Evolutionary conservation across 2,797 vertebrate species (phyloP), one percentile per base, ranked within the genome.

Genomic region (Neosilurus hyrtlii): DNA sequence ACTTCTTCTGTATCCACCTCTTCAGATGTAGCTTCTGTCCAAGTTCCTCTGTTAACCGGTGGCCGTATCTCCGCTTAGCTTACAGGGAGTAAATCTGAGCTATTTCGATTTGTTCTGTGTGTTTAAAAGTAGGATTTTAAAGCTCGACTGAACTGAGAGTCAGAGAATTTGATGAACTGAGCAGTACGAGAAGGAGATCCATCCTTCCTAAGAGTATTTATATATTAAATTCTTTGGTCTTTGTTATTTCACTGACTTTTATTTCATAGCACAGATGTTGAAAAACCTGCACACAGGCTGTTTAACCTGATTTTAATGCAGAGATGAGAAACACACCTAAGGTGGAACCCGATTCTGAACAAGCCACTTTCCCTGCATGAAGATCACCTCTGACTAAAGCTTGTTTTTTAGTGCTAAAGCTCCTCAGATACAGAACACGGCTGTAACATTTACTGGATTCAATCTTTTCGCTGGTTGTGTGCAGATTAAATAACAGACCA

Each of bases 1-100:
- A 63, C 37, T 61, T 81, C 54, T 83, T 35, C 56, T 74, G 63
- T 49, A 14, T 88, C 83, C 83, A 26, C 62, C n/a, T 80, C 72
- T 79, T 37, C 56, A 14, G 8, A 37, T 59, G 73, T 8, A n/a
- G 56, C 20, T 61, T 83, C 72, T 51, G 12, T 65, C 79, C 54
- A 70, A 63, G 11, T 61, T 6, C 61, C n/a, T 56, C 59, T 35
- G 43, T 80, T 77, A 80, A 78, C 79, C 68, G 49, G 35, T 30
- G 4, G 62, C 67, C 71, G 30, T 71, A 77, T 66, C 57, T 71
- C 51, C 52, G 18, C n/a, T 61, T 79, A 72, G 30, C 30, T 30
- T 30, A 30, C 73, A 62, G 52, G 68, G 68, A 24, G 12, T 75
- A 37, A 61, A 49, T 82, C 56, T 78, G 66, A 65, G 62, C 16